These are phyloP conservation scores for Crambe crambe DNA, from an alignment of 37 sponge, comb jelly and placozoan species.

Conservation along the genomic window DNA sequence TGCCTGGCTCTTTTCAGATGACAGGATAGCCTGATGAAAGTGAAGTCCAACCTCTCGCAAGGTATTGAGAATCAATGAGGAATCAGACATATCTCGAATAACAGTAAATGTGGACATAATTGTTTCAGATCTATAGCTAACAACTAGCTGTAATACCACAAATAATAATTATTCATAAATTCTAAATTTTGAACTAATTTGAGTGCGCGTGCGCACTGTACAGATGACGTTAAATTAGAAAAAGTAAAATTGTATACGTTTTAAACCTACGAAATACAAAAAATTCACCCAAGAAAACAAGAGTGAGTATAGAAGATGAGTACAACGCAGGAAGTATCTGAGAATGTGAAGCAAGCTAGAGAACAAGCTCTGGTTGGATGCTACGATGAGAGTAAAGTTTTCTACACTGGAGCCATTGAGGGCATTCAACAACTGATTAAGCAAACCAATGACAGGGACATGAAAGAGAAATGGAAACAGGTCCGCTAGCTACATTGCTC, in stretches of 20 bases:
- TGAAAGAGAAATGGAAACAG: conserved; percentile 80
- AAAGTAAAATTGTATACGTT: too few relatives aligned
- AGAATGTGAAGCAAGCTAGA: conserved; percentile 75
- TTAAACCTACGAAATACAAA: too few relatives aligned
- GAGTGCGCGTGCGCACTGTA: too few relatives aligned
- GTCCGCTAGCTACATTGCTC: conserved; percentile 12
- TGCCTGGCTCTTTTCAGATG: background rate
- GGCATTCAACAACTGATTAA: conserved; percentile 64
- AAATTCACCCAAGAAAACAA: too few relatives aligned
- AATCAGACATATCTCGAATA: background rate
- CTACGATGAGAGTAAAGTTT: conserved; percentile 86
- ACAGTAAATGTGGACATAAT: background rate
- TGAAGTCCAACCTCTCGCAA: background rate
- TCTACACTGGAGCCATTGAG: conserved; percentile 79
- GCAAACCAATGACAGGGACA: conserved; percentile 41
- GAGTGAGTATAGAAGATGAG: background rate
- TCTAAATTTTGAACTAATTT: too few relatives aligned
- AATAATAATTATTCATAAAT: too few relatives aligned
- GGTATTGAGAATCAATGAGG: background rate
- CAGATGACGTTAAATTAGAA: too few relatives aligned
- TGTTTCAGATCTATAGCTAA: too few relatives aligned
- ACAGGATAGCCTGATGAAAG: background rate
- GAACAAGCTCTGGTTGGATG: conserved; percentile 83
- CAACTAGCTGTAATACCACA: too few relatives aligned
- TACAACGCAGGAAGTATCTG: conserved; percentile 31